Base-by-base conservation (phyloP, 2,113 vertebrate species). In the Empidonax traillii region DNA sequence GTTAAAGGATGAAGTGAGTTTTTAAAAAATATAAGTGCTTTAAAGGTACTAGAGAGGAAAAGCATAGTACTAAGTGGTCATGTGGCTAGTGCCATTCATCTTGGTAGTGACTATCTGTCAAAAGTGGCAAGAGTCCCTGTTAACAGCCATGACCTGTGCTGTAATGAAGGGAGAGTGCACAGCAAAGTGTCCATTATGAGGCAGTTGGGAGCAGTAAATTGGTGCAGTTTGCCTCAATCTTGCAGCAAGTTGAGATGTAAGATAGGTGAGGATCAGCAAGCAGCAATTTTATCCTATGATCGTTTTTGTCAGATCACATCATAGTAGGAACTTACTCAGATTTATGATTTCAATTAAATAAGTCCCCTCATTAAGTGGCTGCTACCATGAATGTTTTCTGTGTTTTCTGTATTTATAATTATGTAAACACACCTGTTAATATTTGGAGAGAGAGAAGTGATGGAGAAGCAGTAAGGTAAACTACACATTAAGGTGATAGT, bases 211-310 rank as follows among this genome's bases (percentile, higher is more conserved):
- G 98, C 98, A 98, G 98, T 98, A 98, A 99, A 98, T 98, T 98
- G 98, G 97, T 98, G 98, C 98, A 98, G 98, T 99, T 99, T 98
- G 98, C 98, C 97, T 98, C 97, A 98, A 98, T 98, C 98, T 98
- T 98, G 96, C 97, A 95, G 97, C 98, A 98, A 98, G 98, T 97
- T 98, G 98, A 98, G 98, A 98, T 98, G 98, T 98, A 97, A 98
- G 98, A 98, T 98, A 98, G 98, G 98, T 98, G 97, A 97, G 97
- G 98, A 97, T 98, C 96, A 97, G 97, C 98, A 96, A 98, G 98
- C 98, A 98, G 98, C 98, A 98, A 98, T 98, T 99, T 99, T 98
- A 99, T 99, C 98, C 98, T 97, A 98, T 98, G 98, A 98, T 98
- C 98, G 98, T 98, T 98, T 98, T 98, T 98, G 98, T 98, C 98